Evolutionary conservation across 2,888 invertebrate genomes (phyloP).

Genomic region (Habroteleia sp.): DNA sequence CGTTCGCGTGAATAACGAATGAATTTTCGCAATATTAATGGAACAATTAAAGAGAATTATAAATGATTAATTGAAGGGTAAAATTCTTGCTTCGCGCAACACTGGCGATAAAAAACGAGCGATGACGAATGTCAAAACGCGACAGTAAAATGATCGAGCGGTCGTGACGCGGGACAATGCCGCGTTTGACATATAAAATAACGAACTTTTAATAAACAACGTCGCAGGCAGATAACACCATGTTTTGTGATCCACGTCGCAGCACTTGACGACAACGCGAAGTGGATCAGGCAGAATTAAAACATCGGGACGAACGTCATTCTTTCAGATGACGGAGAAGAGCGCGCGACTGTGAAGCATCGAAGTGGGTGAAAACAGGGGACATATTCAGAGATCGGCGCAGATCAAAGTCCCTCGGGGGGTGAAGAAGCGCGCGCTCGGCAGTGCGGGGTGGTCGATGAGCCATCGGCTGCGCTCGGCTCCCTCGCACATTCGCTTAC

Average conservation of each 20-base stretch:
- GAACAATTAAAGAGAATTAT: not conserved
- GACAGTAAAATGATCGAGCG: conserved; percentile 60
- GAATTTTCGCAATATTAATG: not conserved
- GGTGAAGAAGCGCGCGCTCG: conserved; percentile 56
- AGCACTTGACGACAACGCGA: conserved; percentile 61
- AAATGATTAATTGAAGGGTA: not conserved
- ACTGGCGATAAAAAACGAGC: conserved; percentile 53
- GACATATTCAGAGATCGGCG: conserved; percentile 75
- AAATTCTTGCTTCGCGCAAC: conserved; percentile 17
- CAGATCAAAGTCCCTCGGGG: conserved; percentile 77
- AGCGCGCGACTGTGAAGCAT: conserved; percentile 66
- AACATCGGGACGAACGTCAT: conserved; percentile 66
- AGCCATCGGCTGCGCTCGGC: conserved; percentile 64
- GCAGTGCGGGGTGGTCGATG: conserved; percentile 72
- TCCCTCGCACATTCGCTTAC: conserved; percentile 73
- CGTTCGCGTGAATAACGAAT: not conserved
- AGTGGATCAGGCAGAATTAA: conserved; percentile 66
- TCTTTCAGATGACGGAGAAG: conserved; percentile 64
- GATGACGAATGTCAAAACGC: conserved; percentile 67
- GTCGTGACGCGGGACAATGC: conserved; percentile 57
- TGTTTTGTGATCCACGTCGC: conserved; percentile 55
- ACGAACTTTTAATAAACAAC: conserved; percentile 70
- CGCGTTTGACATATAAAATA: conserved; percentile 70
- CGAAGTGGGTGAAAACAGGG: conserved; percentile 72
- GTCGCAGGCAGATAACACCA: conserved; percentile 58